Evolutionary conservation across 2,888 invertebrate species (phyloP), one percentile per base, ranked within the genome.

Genomic region (Corythucha ciliata): DNA sequence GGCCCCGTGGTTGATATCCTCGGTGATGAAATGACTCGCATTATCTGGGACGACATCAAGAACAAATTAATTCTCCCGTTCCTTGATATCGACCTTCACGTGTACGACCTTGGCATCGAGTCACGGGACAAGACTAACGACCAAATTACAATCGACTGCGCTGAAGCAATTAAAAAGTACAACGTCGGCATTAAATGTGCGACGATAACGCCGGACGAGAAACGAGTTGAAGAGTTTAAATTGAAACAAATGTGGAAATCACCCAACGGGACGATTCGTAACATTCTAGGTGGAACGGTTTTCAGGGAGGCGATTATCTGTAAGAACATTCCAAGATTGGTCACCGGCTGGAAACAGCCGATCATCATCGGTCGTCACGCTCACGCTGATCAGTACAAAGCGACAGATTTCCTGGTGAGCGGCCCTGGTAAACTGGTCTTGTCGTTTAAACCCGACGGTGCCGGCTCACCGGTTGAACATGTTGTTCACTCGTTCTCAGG

Each of bases 151-250:
- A 74, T 94, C 58, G 97, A 97, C 61, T 93, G 94, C 69, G 97
- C 97, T 6, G 83, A 94, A 68, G 97, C 97, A 12, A 79, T 97
- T 51, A 87, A 91, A 68, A 90, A 91, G 67, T 96, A 93, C 74
- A 94, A 92, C 70, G 97, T 98, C 45, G 98, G 97, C 34, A 90
- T 98, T 60, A 98, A 98, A 70, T 98, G 98, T 72, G 97, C 97
- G 21, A 90, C 97, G 2, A 98, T 97, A 59, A 97, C 97, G 1
- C 96, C 97, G 2, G 97, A 97, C 69, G 97, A 97, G 69, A 86
- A 88, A 29, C 77, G 97, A 66, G 93, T 97, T 0, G 85, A 89
- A 70, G 89, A 89, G 68, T 87, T 89, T 66, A 84, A 86, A 2
- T 68, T 89, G 59, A 86, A 88, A 66, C 76, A 87, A 67, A 89